phyloP scores from a whole-genome alignment of 2,888 invertebrate genomes.

The Netelia melanura region DNA sequence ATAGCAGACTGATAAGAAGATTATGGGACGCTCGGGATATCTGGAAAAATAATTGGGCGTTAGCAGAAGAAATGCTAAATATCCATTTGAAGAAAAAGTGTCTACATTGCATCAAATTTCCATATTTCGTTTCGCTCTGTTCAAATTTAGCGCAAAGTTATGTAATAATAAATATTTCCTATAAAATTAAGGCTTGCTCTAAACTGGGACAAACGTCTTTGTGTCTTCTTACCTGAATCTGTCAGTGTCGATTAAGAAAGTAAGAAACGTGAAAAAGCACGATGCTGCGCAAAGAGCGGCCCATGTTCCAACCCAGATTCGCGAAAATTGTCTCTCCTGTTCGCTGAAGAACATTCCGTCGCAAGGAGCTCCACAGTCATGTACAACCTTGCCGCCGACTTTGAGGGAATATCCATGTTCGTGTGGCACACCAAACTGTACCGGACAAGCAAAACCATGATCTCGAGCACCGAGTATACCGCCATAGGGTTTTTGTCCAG shows the following conservation, averaged over 20 bases:
- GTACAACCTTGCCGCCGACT: constrained; percentile 91
- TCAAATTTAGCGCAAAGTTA: too few species aligned
- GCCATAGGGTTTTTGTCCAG: constrained; percentile 74
- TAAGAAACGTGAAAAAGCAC: constrained; percentile 96
- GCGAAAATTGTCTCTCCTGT: constrained; percentile 92
- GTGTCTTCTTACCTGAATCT: constrained; percentile 88
- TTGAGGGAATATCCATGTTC: constrained; percentile 93
- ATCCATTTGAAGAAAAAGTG: not conserved
- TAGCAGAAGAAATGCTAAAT: not conserved
- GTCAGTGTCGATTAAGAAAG: constrained; percentile 97
- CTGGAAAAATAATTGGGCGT: constrained; percentile 83
- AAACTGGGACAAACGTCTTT: not conserved
- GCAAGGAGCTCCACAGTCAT: constrained; percentile 96
- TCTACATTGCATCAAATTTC: not conserved
- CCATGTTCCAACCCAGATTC: constrained; percentile 97
- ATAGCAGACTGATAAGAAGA: constrained; percentile 98
- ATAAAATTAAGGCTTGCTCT: constrained; percentile 15
- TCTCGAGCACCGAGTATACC: constrained; percentile 87
- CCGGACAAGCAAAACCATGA: constrained; percentile 94
- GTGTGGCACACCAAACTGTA: constrained; percentile 93
- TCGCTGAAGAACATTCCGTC: constrained; percentile 96
- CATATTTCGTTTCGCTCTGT: too few species aligned
- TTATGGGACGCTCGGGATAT: constrained; percentile 99
- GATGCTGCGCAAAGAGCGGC: constrained; percentile 95
- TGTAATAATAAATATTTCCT: not conserved